Conservation (phyloP, 2,113 vertebrate species). For the Scopus umbretta region DNA sequence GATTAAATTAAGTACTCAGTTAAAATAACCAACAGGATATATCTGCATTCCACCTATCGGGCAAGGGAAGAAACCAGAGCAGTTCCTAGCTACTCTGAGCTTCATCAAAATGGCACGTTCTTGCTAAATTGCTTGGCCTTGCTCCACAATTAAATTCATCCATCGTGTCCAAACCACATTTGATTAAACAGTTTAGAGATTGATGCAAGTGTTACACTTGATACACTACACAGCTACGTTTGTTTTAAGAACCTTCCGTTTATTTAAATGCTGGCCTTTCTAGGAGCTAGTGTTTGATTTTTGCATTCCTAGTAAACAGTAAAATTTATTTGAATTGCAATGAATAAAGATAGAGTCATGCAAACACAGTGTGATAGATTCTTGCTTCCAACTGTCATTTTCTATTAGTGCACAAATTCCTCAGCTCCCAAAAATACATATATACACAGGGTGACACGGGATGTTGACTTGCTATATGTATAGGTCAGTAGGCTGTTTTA, state of each 20-base stretch:
- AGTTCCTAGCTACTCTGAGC: background rate
- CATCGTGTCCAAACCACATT: background rate
- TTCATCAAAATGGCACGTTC: background rate
- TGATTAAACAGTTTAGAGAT: background rate
- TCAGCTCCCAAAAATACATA: background rate
- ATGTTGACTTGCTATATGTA: background rate
- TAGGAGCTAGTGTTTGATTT: background rate
- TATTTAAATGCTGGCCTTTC: background rate
- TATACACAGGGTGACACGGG: background rate
- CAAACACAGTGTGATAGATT: background rate
- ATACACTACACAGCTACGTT: background rate
- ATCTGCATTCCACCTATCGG: background rate
- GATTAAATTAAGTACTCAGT: background rate
- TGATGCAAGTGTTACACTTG: background rate
- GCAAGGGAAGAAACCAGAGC: background rate
- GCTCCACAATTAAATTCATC: background rate
- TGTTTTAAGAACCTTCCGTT: background rate
- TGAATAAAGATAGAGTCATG: background rate
- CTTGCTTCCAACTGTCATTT: background rate
- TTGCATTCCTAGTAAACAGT: background rate
- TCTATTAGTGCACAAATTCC: background rate
- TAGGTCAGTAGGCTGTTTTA: background rate
- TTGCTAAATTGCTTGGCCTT: background rate
- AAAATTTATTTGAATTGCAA: background rate
- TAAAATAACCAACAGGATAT: background rate